Conservation (phyloP, 30 jellyfish, hydroid and myxozoan species). For the Hydractinia symbiolongicarpus region DNA sequence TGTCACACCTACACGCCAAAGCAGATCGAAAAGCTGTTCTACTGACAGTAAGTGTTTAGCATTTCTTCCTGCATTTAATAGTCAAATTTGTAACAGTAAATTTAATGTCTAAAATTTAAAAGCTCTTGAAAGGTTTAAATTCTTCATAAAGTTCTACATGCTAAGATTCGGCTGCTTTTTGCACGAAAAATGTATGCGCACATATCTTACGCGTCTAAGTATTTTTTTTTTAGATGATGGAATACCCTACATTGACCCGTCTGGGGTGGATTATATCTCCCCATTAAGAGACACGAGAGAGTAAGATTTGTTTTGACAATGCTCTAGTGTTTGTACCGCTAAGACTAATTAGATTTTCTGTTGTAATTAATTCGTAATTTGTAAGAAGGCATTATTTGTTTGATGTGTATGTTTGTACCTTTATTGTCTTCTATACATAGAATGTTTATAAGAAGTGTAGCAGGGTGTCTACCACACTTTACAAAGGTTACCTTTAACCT, state of each 20-base stretch:
- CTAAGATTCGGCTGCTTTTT: too few species aligned
- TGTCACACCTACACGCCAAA: conserved; percentile 32
- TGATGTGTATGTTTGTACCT: background rate
- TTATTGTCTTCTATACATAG: too few species aligned
- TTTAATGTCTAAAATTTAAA: background rate
- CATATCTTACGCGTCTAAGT: too few species aligned
- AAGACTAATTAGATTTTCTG: background rate
- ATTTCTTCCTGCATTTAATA: background rate
- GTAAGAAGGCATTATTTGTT: background rate
- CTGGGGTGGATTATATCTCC: conserved; percentile 30
- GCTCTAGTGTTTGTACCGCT: background rate
- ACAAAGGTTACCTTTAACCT: too few species aligned
- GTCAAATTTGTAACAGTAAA: background rate
- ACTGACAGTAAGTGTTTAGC: conserved; percentile 13
- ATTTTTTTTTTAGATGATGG: conserved; percentile 4
- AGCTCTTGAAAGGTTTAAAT: background rate
- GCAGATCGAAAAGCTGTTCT: conserved; percentile 40
- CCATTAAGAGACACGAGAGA: conserved; percentile 45
- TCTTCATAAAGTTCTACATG: background rate
- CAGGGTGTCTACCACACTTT: too few species aligned
- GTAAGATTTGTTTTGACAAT: background rate
- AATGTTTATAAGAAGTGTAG: too few species aligned
- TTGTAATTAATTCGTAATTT: background rate
- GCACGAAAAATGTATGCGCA: too few species aligned
- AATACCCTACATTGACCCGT: conserved; percentile 11